Base-by-base conservation (phyloP, 2,888 invertebrate species). In the Bugula neritina region DNA sequence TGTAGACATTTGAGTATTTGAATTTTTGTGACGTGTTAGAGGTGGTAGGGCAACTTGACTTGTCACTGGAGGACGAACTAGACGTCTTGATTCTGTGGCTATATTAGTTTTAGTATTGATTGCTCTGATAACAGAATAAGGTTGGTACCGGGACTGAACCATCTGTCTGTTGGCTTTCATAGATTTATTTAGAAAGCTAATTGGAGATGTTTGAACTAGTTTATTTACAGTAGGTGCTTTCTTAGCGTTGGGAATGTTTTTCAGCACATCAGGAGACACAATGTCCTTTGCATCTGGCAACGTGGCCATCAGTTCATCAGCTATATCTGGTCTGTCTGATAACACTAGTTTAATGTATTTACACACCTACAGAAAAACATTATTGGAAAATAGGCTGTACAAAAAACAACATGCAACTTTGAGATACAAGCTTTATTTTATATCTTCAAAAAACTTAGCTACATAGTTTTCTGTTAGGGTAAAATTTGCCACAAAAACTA, bases 261-360 rank as follows among this genome's bases (percentile, higher is more conserved):
- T 10, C 10, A 63, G 31, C 21, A 63, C 25, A 27, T 31, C 5
- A 13, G 63, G 63, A 63, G 63, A 31, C 10, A 63, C 31, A 10
- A 63, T 27, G 27, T 63, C 63, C 31, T 31, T 25, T 27, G 63
- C 63, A 5, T 63, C 63, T 13, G 63, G 63, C 5, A 63, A n/a
- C 2, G 25, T 13, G 10, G 27, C 27, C 13, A 63, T 31, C 10
- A 63, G 27, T 2, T 63, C 27, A 2, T 63, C 31, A 29, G 63
- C 63, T 17, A 63, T 13, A 25, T 63, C 63, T 63, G 63, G 63
- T 13, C 10, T 25, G 13, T 63, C 63, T 3, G 21, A 13, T 10
- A 63, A 31, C 17, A 63, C 25, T 29, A 63, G 21, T 13, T 31
- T 63, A 5, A 63, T 2, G n/a, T 63, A 63, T n/a, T 63, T 63